phyloP scores from a whole-genome alignment of 2,113 vertebrate genomes.

The Malurus alboscapulatus region DNA sequence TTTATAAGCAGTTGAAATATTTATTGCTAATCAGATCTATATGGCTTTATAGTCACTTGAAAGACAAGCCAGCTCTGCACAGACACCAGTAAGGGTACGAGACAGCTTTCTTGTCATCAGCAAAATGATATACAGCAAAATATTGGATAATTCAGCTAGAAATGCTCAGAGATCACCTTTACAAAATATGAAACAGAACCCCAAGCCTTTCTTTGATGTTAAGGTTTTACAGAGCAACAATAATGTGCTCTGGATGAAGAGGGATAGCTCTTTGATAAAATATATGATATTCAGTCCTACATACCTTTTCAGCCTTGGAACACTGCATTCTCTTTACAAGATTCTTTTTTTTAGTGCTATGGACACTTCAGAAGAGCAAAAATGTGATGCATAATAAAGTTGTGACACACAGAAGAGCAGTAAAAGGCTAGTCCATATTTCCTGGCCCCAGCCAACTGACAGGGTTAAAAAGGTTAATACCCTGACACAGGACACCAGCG shows the following conservation, averaged over 20 bases:
- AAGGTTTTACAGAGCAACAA: constrained; percentile 30
- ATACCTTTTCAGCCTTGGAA: constrained; percentile 17
- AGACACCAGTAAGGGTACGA: not conserved
- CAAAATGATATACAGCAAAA: constrained; percentile 36
- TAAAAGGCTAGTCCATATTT: constrained; percentile 63
- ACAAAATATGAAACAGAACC: constrained; percentile 53
- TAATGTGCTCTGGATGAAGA: not conserved
- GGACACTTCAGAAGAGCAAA: constrained; percentile 58
- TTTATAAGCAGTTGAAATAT: constrained; percentile 46
- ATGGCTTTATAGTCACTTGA: not conserved
- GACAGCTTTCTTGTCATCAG: constrained; percentile 41
- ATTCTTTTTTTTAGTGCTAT: constrained; percentile 27
- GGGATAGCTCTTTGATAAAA: constrained; percentile 36
- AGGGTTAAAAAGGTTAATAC: constrained; percentile 68
- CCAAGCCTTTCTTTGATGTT: constrained; percentile 45
- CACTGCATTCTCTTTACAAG: constrained; percentile 22
- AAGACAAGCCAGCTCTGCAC: constrained; percentile 8
- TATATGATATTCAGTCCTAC: constrained; percentile 21
- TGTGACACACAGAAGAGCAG: constrained; percentile 58
- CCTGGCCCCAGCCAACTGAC: constrained; percentile 50
- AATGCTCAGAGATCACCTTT: constrained; percentile 38
- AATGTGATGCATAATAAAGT: constrained; percentile 62
- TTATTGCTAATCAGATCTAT: constrained; percentile 45
- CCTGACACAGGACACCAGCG: constrained; percentile 54
- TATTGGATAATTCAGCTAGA: constrained; percentile 39